These are phyloP conservation scores for Panthera leo DNA, from an alignment of 2,113 vertebrate genomes.

Conservation along the genomic window DNA sequence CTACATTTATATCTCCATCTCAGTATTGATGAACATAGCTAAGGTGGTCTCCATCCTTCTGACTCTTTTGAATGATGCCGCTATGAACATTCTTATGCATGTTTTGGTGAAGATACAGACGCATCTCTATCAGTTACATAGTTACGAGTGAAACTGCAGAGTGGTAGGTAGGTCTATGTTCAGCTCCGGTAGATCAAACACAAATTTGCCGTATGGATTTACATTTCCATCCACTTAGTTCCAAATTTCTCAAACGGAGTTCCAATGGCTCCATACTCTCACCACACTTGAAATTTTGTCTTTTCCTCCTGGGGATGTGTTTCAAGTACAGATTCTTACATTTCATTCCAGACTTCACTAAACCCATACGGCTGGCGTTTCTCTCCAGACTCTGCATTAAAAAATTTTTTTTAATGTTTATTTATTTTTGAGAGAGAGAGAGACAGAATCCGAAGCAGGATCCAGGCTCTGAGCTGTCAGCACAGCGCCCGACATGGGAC, in stretches of 20 bases:
- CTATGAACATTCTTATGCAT: not conserved
- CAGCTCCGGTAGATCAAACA: not conserved
- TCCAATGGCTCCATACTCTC: not conserved
- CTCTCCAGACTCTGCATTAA: not conserved
- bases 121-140: not conserved
- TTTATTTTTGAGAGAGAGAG: no score
- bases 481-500: no score
- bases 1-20: not conserved
- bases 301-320: not conserved
- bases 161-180: rapidly evolving
- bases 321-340: not conserved
- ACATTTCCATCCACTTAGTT: rapidly evolving
- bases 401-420: no score
- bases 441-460: no score
- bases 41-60: not conserved
- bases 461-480: no score
- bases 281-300: not conserved
- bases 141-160: not conserved
- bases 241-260: not conserved
- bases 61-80: not conserved
- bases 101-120: not conserved
- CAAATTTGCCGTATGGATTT: not conserved
- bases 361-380: not conserved
- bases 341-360: not conserved
- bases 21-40: not conserved